A percentile compares a stretch with the other conserved stretches of the same genome.
These are phyloP conservation scores for Suillia variegata DNA, from an alignment of 2,888 invertebrate species.

Conservation along the genomic window DNA sequence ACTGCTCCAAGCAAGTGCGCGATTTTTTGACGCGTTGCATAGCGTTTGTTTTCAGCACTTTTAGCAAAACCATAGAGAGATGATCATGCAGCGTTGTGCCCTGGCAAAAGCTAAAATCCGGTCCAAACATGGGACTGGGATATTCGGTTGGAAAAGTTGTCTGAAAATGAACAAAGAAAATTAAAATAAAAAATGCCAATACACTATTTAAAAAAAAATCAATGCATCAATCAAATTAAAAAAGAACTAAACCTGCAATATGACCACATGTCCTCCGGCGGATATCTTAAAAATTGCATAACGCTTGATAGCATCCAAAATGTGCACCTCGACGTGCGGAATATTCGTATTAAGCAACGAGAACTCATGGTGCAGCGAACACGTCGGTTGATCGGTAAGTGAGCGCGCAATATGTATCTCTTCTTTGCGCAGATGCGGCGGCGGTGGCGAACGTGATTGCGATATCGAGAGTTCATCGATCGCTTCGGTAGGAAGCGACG, in stretches of 20 bases:
- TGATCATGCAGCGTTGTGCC: slow-evolving; percentile 73
- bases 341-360: slow-evolving; percentile 76
- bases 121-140: slow-evolving; percentile 71
- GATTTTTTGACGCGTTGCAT: slow-evolving; percentile 83
- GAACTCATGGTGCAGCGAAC: slow-evolving; percentile 74
- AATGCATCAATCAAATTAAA: not conserved
- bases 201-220: not conserved
- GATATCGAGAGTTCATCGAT: slow-evolving; percentile 36
- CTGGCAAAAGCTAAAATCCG: slow-evolving; percentile 71
- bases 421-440: slow-evolving; percentile 34
- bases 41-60: slow-evolving; percentile 80
- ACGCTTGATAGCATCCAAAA: slow-evolving; percentile 63
- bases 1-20: slow-evolving; percentile 85
- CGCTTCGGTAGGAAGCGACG: slow-evolving; percentile 43
- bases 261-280: slow-evolving; percentile 58
- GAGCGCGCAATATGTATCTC: slow-evolving; percentile 55
- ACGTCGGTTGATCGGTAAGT: slow-evolving; percentile 57
- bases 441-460: slow-evolving; percentile 61
- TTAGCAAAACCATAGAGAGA: slow-evolving; percentile 75
- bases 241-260: slow-evolving; percentile 61
- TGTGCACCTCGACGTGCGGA: slow-evolving; percentile 70
- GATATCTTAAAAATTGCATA: slow-evolving; percentile 63
- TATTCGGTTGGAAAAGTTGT: slow-evolving; percentile 76
- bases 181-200: too few relatives aligned
- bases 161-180: too few relatives aligned